Conservation (phyloP, 2,888 invertebrate species). For the Toxonevra muliebris region DNA sequence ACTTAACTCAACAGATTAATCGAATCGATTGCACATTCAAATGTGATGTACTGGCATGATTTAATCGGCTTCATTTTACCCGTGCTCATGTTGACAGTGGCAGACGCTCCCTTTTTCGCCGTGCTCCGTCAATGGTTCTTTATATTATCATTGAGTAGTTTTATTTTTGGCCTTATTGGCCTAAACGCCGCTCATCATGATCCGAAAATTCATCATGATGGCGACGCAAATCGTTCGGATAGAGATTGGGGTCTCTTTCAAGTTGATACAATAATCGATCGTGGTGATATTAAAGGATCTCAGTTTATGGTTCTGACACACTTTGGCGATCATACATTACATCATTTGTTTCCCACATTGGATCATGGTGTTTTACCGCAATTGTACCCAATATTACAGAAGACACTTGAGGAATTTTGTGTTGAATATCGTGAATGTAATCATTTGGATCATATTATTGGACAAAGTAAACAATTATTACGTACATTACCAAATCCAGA, state of each 20-base stretch:
- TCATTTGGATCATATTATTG: slow-evolving; percentile 71
- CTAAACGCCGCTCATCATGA: slow-evolving; percentile 81
- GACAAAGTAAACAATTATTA: slow-evolving; percentile 71
- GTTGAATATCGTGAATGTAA: slow-evolving; percentile 60
- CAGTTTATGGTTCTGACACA: slow-evolving; percentile 74
- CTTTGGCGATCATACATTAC: slow-evolving; percentile 80
- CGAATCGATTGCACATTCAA: slow-evolving; percentile 41
- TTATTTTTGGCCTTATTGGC: slow-evolving; percentile 71
- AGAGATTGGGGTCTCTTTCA: slow-evolving; percentile 82
- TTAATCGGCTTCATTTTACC: slow-evolving; percentile 63
- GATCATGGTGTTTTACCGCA: slow-evolving; percentile 77
- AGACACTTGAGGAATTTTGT: slow-evolving; percentile 56
- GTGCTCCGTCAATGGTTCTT: slow-evolving; percentile 66
- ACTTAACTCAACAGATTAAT: slow-evolving; percentile 39
- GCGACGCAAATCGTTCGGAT: slow-evolving; percentile 68
- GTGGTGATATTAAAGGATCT: slow-evolving; percentile 73
- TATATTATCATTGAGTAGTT: slow-evolving; percentile 68
- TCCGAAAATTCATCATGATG: slow-evolving; percentile 79
- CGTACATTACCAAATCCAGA: slow-evolving; percentile 63
- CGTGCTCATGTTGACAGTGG: slow-evolving; percentile 58
- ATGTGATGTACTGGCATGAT: slow-evolving; percentile 59
- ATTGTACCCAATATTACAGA: slow-evolving; percentile 68
- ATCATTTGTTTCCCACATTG: slow-evolving; percentile 82
- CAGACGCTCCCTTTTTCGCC: slow-evolving; percentile 43
- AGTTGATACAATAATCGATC: slow-evolving; percentile 76